These are phyloP conservation scores for Chroicocephalus ridibundus DNA, from an alignment of 2,113 vertebrate species.

Conservation along the genomic window DNA sequence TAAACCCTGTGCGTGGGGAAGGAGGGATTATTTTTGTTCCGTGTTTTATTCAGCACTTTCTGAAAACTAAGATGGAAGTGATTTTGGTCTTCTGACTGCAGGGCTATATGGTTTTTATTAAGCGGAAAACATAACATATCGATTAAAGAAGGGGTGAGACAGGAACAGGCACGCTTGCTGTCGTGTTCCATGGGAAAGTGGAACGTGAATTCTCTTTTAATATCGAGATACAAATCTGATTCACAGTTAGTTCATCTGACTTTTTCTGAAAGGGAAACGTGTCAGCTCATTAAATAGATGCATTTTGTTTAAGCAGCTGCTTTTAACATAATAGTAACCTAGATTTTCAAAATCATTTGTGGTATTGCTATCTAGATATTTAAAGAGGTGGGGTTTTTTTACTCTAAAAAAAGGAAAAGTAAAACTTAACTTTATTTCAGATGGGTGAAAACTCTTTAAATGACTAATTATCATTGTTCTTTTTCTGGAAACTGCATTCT, in stretches of 20 bases:
- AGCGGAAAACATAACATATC: conserved; percentile 36
- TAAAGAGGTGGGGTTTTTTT: background rate
- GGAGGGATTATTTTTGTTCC: conserved; percentile 21
- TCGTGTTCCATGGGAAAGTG: conserved; percentile 1
- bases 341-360: background rate
- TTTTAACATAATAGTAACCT: background rate
- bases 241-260: background rate
- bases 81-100: conserved; percentile 48
- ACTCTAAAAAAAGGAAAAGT: background rate
- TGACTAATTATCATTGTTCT: background rate
- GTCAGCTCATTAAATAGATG: background rate
- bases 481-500: background rate
- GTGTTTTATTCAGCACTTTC: conserved; percentile 63
- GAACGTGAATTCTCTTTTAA: conserved; percentile 31
- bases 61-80: conserved; percentile 62
- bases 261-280: background rate
- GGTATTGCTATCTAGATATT: background rate
- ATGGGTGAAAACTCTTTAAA: background rate
- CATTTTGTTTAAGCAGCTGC: background rate
- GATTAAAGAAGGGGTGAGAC: conserved; percentile 27
- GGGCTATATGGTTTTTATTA: conserved; percentile 57
- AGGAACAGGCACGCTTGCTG: conserved; percentile 10
- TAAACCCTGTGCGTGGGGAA: conserved; percentile 52
- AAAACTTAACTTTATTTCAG: background rate
- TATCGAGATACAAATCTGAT: background rate